phyloP scores from a whole-genome alignment of 1,140 invertebrate genomes.

The Lasaia peninsularis region DNA sequence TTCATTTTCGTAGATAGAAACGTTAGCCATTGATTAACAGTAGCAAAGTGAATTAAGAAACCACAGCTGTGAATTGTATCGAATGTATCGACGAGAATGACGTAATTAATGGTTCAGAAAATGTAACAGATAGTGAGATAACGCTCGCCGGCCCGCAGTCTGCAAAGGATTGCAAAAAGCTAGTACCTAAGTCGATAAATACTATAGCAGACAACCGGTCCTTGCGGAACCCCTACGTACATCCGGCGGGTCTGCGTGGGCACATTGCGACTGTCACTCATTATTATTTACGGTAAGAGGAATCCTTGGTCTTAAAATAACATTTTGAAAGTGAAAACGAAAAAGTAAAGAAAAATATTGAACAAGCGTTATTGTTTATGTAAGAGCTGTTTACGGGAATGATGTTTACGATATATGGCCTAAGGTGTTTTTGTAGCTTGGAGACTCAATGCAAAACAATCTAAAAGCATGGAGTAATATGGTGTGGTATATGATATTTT shows the following conservation, averaged over 20 bases:
- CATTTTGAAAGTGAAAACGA: slow-evolving; percentile 8
- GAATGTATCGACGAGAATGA: slow-evolving; percentile 58
- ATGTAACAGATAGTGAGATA: slow-evolving; percentile 64
- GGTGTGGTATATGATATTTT: too few species aligned
- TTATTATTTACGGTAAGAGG: slow-evolving; percentile 52
- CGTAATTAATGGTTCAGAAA: slow-evolving; percentile 70
- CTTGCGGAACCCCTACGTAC: slow-evolving; percentile 70
- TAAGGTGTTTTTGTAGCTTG: background rate
- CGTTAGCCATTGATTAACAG: slow-evolving; percentile 44
- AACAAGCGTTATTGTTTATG: background rate
- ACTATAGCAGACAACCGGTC: slow-evolving; percentile 58
- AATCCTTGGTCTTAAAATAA: slow-evolving; percentile 40
- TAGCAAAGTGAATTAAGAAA: slow-evolving; percentile 47
- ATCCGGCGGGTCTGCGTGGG: slow-evolving; percentile 67
- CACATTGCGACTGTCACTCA: slow-evolving; percentile 59
- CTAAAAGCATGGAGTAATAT: too few species aligned
- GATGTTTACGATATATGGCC: background rate
- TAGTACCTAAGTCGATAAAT: slow-evolving; percentile 56
- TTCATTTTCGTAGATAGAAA: slow-evolving; percentile 47
- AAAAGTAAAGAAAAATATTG: background rate
- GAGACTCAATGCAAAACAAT: too few species aligned
- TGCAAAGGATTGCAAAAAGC: slow-evolving; percentile 70
- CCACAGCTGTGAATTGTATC: slow-evolving; percentile 44
- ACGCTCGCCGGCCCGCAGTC: slow-evolving; percentile 59
- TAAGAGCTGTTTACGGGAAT: background rate